Evolutionary conservation across 2,888 invertebrate genomes (phyloP), one percentile per base, ranked within the genome.

Genomic region (Meandrusa payeni): DNA sequence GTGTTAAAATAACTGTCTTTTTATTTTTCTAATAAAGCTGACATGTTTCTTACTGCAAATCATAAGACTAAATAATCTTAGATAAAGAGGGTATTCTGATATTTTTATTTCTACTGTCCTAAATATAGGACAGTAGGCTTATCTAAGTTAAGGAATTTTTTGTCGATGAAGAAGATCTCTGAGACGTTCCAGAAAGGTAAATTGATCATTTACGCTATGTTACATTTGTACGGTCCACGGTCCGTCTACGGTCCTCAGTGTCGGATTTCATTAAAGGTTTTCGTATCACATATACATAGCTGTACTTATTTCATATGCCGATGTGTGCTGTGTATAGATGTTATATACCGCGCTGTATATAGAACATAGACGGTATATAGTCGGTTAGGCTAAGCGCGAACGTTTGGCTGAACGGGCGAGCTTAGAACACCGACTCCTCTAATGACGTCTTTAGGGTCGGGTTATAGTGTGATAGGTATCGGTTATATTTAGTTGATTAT

Each of bases 381-480:
- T 46, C 42, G 36, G 48, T 46, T 28, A 36, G 50, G 66, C 63
- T 61, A 59, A 63, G 68, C 70, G 76, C 70, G 71, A 69, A 66
- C 65, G 72, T 61, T 62, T 60, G 68, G 64, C 54, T 65, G 72
- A 71, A 65, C 69, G 69, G 66, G 53, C 70, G 66, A 65, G 78
- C 78, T 78, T 69, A 73, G 76, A 74, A 71, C 71, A 71, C 71
- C 70, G 70, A 65, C 72, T 65, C 54, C 69, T 71, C 64, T 73
- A 78, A 78, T 78, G 79, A 77, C 78, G 76, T 58, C 61, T 54
- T 66, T 54, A 59, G 57, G 64, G 10, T 31, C 46, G 7, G 48
- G 5, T n/a, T 48, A 48, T 24, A 26, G 52, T 62, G 54, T 22
- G 1, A 9, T 4, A 15, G 41, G 20, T 5, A 49, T 55, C 52